Conservation (phyloP, 2,888 invertebrate genomes). For the Tetragonula carbonaria region DNA sequence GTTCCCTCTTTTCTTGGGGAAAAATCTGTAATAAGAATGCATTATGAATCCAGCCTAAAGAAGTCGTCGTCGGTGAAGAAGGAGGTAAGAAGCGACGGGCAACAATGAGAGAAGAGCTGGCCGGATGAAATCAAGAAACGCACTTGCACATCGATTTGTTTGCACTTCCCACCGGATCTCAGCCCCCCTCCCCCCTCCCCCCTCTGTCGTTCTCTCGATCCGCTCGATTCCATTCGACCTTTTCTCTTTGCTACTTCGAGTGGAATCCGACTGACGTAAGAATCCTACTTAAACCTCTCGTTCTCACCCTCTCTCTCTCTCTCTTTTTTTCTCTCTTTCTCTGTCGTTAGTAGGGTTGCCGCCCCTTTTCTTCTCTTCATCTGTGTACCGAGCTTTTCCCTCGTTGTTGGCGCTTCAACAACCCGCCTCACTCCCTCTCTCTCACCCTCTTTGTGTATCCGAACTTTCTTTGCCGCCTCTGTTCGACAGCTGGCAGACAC, state of each 20-base stretch:
- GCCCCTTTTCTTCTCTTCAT: neutral
- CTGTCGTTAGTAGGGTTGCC: neutral
- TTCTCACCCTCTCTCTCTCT: conserved; percentile 49
- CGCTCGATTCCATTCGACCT: conserved; percentile 64
- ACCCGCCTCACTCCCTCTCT: neutral
- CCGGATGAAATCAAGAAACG: conserved; percentile 75
- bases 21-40: conserved; percentile 43
- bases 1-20: neutral
- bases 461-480: conserved; percentile 40
- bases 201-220: conserved; percentile 53
- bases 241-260: conserved; percentile 70
- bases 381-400: conserved; percentile 34
- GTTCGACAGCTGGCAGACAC: conserved; percentile 36
- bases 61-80: conserved; percentile 14
- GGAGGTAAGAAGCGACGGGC: neutral
- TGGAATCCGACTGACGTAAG: conserved; percentile 73
- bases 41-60: conserved; percentile 47
- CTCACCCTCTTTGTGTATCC: conserved; percentile 18
- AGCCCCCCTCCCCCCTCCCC: conserved; percentile 34
- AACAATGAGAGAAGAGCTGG: conserved; percentile 57
- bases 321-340: conserved; percentile 26
- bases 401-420: conserved; percentile 56
- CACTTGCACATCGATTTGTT: conserved; percentile 79
- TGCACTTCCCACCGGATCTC: conserved; percentile 67
- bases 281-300: conserved; percentile 73